Percentiles rank a stretch among this genome's conserved stretches.
phyloP scores from a whole-genome alignment of 2,888 invertebrate genomes.

The Nebria brevicollis region DNA sequence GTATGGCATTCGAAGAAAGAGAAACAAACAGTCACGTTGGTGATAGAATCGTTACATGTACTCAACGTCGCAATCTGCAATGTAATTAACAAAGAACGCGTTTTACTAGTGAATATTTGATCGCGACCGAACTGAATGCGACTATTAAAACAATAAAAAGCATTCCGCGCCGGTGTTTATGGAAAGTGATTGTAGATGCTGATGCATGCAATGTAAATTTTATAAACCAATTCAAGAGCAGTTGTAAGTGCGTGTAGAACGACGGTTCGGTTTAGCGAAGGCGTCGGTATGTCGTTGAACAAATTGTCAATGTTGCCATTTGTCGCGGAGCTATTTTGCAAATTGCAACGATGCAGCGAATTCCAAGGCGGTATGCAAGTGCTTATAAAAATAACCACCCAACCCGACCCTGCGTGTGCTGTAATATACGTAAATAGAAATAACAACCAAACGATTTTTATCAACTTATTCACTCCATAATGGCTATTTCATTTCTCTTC shows the following conservation, averaged over 20 bases:
- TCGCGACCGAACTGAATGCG: neutral
- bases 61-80: constrained; percentile 2
- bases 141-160: constrained; percentile 11
- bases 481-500: neutral
- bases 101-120: neutral
- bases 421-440: neutral
- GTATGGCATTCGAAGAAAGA: too few relatives aligned
- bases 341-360: constrained; percentile 35
- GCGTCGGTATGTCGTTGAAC: constrained; percentile 39
- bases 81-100: constrained; percentile 9
- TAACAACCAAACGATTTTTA: neutral
- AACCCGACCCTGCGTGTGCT: constrained; percentile 8
- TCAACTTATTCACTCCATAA: neutral
- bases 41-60: neutral
- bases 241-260: neutral
- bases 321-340: constrained; percentile 43
- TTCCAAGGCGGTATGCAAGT: constrained; percentile 24
- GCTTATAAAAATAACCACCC: constrained; percentile 35
- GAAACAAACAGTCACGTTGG: too few relatives aligned
- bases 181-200: neutral
- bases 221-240: neutral
- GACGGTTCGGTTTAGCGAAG: neutral
- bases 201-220: neutral
- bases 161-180: constrained; percentile 6
- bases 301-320: constrained; percentile 46